A percentile compares a stretch with the other conserved stretches of the same genome.
Conservation (phyloP, 2,888 invertebrate species). For the Agrypnus murinus region DNA sequence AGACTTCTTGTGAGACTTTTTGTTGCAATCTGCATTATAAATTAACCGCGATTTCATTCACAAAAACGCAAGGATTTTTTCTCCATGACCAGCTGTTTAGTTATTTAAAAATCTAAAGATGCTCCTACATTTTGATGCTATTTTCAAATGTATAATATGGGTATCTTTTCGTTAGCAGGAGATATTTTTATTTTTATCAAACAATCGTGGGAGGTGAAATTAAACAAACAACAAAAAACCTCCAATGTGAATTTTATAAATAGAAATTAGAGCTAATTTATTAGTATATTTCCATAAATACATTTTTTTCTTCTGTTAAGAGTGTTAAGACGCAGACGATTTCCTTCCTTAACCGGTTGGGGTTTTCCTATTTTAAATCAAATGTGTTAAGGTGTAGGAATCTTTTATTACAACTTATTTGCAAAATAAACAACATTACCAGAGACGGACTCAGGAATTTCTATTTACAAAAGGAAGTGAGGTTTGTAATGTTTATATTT, state of each 20-base stretch:
- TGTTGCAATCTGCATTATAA: neutral
- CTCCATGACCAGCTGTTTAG: no score
- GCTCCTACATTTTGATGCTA: no score
- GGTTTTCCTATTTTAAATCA: no score
- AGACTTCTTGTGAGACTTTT: conserved; percentile 6
- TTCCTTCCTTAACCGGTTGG: conserved; percentile 5
- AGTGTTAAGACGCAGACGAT: conserved; percentile 9
- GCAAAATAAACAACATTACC: no score
- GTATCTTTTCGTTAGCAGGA: neutral
- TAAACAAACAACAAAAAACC: neutral
- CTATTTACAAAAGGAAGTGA: no score
- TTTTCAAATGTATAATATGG: no score
- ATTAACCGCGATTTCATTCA: neutral
- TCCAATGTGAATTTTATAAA: conserved; percentile 6
- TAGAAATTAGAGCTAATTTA: conserved; percentile 11
- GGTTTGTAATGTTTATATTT: no score
- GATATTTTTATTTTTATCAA: conserved; percentile 15
- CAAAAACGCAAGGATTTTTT: no score
- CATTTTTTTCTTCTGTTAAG: neutral
- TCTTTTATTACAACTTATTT: no score
- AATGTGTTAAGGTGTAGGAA: no score
- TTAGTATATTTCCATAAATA: neutral
- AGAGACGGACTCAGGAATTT: no score
- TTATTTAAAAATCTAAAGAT: no score
- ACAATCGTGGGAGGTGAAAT: conserved; percentile 10